Percentiles rank a stretch among this genome's conserved stretches.
These are phyloP conservation scores for Sebastiscus tertius DNA, from an alignment of 2,797 vertebrate genomes.

Conservation along the genomic window DNA sequence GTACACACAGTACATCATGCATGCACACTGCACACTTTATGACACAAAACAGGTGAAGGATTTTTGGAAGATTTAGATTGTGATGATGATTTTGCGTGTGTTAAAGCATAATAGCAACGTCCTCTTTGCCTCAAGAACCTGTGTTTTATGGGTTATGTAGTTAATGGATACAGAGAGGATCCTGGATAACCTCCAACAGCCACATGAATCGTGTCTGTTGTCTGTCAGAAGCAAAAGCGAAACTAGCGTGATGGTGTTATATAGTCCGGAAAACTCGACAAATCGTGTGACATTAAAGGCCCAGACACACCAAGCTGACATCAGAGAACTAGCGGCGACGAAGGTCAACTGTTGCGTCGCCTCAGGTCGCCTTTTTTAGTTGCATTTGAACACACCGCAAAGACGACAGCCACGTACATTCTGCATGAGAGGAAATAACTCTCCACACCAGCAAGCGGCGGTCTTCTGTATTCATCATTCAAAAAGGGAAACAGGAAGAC, in stretches of 20 bases:
- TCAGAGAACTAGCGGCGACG: background rate
- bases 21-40: background rate
- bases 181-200: too few relatives aligned
- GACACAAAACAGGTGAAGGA: background rate
- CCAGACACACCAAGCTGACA: background rate
- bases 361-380: too few relatives aligned
- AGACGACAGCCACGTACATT: too few relatives aligned
- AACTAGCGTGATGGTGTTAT: background rate
- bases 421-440: too few relatives aligned
- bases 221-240: background rate
- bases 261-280: background rate
- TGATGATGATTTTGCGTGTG: background rate
- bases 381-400: too few relatives aligned
- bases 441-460: too few relatives aligned
- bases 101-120: background rate
- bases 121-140: background rate
- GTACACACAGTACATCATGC: background rate
- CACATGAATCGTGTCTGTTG: background rate
- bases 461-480: too few relatives aligned
- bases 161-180: background rate
- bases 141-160: background rate
- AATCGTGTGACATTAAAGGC: background rate
- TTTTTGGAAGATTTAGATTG: background rate
- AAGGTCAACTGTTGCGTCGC: too few relatives aligned
- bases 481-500: too few relatives aligned